A percentile compares a stretch with the other conserved stretches of the same genome.
These are phyloP conservation scores for Dugesia japonica DNA, from an alignment of 2,888 invertebrate species.

Conservation along the genomic window DNA sequence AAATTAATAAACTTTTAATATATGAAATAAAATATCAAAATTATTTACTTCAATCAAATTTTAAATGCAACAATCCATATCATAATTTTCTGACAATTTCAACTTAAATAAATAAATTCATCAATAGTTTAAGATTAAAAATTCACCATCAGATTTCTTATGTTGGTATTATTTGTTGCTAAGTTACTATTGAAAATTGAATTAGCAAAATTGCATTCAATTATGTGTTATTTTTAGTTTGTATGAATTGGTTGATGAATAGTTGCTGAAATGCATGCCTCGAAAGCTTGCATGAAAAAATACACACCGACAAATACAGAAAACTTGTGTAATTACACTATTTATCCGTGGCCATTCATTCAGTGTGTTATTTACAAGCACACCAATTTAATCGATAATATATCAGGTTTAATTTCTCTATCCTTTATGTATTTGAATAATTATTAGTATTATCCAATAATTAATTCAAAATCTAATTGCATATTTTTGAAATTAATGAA, in stretches of 20 bases:
- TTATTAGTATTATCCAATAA: conserved; percentile 6
- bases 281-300: neutral
- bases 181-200: neutral
- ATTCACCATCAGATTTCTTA: neutral
- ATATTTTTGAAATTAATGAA: neutral
- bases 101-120: no score
- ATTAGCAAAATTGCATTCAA: neutral
- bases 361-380: conserved; percentile 4
- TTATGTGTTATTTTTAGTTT: conserved; percentile 10
- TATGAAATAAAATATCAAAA: no score
- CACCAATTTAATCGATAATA: conserved; percentile 16
- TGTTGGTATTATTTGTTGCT: conserved; percentile 10
- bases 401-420: neutral
- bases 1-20: no score
- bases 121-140: neutral
- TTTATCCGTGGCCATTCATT: neutral
- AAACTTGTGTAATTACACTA: conserved; percentile 16
- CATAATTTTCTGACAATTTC: no score
- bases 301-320: neutral
- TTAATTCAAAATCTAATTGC: neutral
- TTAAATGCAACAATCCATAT: no score
- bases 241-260: neutral
- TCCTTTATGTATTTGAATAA: conserved; percentile 4
- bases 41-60: no score
- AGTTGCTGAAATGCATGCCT: neutral